These are phyloP conservation scores for Caenorhabditis sp. DNA, from an alignment of 2,888 invertebrate genomes.

Conservation along the genomic window DNA sequence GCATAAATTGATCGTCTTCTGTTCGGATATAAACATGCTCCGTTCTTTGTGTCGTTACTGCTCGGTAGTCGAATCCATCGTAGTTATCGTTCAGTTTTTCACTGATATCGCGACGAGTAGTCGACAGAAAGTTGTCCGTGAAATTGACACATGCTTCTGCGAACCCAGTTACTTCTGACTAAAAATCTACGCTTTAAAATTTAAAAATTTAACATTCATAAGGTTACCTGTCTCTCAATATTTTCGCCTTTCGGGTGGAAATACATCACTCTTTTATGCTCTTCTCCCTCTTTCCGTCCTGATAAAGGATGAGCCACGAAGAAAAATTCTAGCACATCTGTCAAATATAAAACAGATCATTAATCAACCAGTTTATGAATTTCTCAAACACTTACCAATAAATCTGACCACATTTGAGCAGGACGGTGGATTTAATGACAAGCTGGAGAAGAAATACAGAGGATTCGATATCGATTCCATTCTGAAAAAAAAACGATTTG, in stretches of 20 bases:
- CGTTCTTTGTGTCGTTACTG: constrained; percentile 66
- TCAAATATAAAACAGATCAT: constrained; percentile 15
- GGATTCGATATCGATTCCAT: constrained; percentile 67
- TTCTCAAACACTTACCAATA: constrained; percentile 46
- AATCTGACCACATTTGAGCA: constrained; percentile 63
- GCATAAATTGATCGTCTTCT: constrained; percentile 75
- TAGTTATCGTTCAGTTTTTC: constrained; percentile 45
- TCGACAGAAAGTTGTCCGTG: constrained; percentile 86
- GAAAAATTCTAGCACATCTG: constrained; percentile 80
- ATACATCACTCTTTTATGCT: constrained; percentile 78
- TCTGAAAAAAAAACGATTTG: constrained; percentile 2
- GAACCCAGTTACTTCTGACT: constrained; percentile 93
- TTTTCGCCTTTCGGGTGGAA: constrained; percentile 77
- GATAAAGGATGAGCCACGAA: constrained; percentile 79
- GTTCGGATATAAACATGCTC: constrained; percentile 69
- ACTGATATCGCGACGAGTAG: constrained; percentile 21
- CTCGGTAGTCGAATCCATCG: constrained; percentile 67
- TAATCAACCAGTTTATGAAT: not conserved
- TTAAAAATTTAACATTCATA: not conserved
- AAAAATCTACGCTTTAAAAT: constrained; percentile 27
- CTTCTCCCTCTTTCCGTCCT: constrained; percentile 79
- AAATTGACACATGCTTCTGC: constrained; percentile 97
- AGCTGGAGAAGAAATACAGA: constrained; percentile 57
- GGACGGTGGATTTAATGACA: constrained; percentile 26
- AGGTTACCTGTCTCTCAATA: constrained; percentile 71